Evolutionary conservation across 2,888 invertebrate species (phyloP).

Genomic region (Heliconius aoede): DNA sequence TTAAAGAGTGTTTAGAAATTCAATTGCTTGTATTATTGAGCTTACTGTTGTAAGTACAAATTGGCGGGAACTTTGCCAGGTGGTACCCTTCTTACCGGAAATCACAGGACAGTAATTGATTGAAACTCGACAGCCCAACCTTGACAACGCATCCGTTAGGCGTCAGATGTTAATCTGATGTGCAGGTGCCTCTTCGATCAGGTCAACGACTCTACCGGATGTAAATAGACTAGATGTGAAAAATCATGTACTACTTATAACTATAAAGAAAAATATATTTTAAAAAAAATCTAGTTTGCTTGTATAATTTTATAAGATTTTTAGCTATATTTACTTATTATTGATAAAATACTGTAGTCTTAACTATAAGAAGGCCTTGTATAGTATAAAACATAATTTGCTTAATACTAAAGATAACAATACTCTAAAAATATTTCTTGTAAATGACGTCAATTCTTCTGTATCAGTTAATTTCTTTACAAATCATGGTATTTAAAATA

Average conservation of each 20-base stretch:
- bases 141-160: conserved; percentile 48
- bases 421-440: background rate
- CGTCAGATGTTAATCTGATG: conserved; percentile 60
- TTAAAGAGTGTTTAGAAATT: background rate
- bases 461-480: conserved; percentile 8
- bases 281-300: conserved; percentile 3
- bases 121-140: conserved; percentile 43
- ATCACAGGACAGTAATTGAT: conserved; percentile 36
- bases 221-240: conserved; percentile 39
- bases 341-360: too few relatives aligned
- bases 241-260: too few relatives aligned
- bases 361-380: background rate
- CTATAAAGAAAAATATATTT: too few relatives aligned
- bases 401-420: background rate
- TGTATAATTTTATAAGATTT: background rate
- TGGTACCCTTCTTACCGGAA: conserved; percentile 35
- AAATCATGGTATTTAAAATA: conserved; percentile 15
- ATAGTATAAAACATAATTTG: too few relatives aligned
- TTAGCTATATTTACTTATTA: too few relatives aligned
- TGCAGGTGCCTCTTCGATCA: conserved; percentile 70
- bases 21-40: background rate
- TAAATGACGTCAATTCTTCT: conserved; percentile 8
- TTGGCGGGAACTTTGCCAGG: conserved; percentile 27
- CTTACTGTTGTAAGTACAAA: background rate
- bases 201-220: conserved; percentile 58